Evolutionary conservation across 2,797 vertebrate species (phyloP), one percentile per base, ranked within the genome.

Genomic region (Acipenser ruthenus): DNA sequence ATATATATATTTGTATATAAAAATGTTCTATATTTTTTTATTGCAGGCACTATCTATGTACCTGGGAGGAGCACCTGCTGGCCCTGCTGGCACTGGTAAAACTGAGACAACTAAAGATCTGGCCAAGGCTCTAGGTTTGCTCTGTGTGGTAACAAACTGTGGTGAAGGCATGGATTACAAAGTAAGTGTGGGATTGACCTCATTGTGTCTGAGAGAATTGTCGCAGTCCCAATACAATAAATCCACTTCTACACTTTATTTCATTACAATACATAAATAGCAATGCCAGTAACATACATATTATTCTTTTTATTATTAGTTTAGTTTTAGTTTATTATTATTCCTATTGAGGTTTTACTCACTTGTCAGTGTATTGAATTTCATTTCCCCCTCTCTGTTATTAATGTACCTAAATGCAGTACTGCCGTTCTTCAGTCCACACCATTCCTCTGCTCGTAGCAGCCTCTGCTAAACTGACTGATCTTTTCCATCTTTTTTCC

Each of bases 151-250:
- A 12, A 99, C 97, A 71, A 99, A 99, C 86, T 99, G 97, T 0
- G 94, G 96, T 6, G 97, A 99, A 80, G 95, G 96, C 82, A 98
- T 99, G 96, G 96, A 99, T 79, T 95, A 89, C 86, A 94, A 93
- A 84, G 97, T 98, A 84, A 85, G 87, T 68, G 59, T 37, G 23
- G 23, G 23, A 4, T 37, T 37, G 23, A 37, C 8, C 7, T 15
- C 8, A 13, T 47, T 65, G 23, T 37, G 23, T 37, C 23, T 37
- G 23, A 37, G 23, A 37, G 2, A 37, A 37, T 37, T 37, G 23
- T 3, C 2, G 4, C 23, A 37, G 2, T 37, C 23, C 23, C 23
- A 37, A 37, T 37, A 37, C 23, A 37, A 37, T 37, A 37, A 37
- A 37, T 37, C 2, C 4, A 37, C 23, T 37, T 37, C 23, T 37